Conservation (phyloP, 53 echinoderm and acorn worm genomes). For the Crossaster papposus region DNA sequence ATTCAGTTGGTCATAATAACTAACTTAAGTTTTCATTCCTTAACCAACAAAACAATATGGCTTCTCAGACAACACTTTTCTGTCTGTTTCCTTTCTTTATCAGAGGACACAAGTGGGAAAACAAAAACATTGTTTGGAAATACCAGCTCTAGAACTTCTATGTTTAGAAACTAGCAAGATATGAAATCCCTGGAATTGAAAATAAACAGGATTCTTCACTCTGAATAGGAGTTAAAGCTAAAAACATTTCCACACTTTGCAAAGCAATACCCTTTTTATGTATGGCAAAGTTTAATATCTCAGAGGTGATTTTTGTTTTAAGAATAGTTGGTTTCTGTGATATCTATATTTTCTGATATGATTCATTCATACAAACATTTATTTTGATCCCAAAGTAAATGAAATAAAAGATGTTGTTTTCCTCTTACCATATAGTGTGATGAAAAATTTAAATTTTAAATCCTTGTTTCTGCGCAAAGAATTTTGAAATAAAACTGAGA, state of each 20-base stretch:
- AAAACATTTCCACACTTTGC: neutral
- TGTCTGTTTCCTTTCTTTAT: neutral
- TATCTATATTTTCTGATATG: too few species aligned
- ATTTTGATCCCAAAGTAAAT: too few species aligned
- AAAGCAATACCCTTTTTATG: too few species aligned
- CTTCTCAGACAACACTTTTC: neutral
- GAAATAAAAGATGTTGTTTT: too few species aligned
- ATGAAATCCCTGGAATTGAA: neutral
- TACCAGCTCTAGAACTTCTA: neutral
- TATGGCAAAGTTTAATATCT: too few species aligned
- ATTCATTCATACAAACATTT: too few species aligned
- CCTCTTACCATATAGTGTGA: too few species aligned
- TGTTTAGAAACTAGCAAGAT: neutral
- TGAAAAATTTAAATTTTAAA: too few species aligned
- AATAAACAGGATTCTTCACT: neutral
- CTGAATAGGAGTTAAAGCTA: neutral
- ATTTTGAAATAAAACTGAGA: too few species aligned
- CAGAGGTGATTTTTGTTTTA: too few species aligned
- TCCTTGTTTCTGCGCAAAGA: too few species aligned
- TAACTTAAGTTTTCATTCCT: neutral
- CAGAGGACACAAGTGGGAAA: neutral
- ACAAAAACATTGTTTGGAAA: neutral
- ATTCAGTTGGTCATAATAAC: neutral
- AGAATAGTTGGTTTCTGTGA: too few species aligned
- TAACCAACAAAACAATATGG: neutral